Evolutionary conservation across 2,797 vertebrate species (phyloP), one percentile per base, ranked within the genome.

Genomic region (Gallinago solitaria): DNA sequence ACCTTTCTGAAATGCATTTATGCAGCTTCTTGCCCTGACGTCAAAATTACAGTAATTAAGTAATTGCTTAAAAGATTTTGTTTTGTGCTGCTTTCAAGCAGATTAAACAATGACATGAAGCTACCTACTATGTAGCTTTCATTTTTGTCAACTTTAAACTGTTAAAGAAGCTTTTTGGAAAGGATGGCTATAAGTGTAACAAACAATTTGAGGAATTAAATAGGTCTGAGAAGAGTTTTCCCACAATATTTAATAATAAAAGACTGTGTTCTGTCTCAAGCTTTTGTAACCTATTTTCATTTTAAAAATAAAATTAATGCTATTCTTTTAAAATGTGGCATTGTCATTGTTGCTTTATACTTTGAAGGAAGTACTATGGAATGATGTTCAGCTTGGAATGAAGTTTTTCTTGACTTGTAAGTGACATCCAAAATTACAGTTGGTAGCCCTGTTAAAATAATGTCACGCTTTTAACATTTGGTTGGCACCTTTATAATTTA

Each of bases 211-310:
- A 84, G 83, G 63, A 92, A 81, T 37, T 71, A 50, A 43, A 60
- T 71, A 69, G 16, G 86, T 83, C 48, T 25, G 33, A 68, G 63
- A 79, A 74, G 60, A 90, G 77, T 91, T 93, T 97, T 96, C 91
- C 85, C 93, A 85, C 83, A 82, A 87, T 45, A 43, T 57, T 83
- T n/a, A 69, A 89, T 93, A 94, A 92, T 94, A 84, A 63, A 94
- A 87, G 6, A 12, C 35, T 91, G 65, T 95, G 59, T 96, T 87
- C 57, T 45, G 12, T 45, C 50, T 78, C 50, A n/a, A 68, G 86
- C 39, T 93, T 91, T 86, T 83, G 78, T 81, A 56, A 43, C 23
- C 45, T 32, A 17, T 89, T 94, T 92, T 80, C 78, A 60, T 90
- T 93, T 60, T 11, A 71, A 77, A 83, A 83, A 59, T 82, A 6